Conservation (phyloP, 2,113 vertebrate species). For the Seriola quinqueradiata region DNA sequence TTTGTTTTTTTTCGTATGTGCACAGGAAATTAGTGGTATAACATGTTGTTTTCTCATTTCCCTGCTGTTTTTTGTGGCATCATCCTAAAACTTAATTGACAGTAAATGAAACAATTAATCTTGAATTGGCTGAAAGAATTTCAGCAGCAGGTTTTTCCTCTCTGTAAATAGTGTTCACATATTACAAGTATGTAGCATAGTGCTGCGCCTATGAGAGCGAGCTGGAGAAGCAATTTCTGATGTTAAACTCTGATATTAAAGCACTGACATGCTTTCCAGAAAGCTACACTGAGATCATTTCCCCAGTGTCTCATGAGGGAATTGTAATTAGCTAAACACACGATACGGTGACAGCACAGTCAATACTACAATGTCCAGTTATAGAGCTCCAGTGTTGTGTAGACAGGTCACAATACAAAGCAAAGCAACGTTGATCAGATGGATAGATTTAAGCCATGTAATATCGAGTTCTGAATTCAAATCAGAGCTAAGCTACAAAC, state of each 20-base stretch:
- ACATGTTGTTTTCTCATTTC: background rate
- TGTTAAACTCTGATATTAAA: conserved; percentile 28
- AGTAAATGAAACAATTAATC: conserved; percentile 7
- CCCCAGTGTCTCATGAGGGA: conserved; percentile 30
- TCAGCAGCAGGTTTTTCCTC: background rate
- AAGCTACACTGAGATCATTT: conserved; percentile 43
- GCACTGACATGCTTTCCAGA: conserved; percentile 43
- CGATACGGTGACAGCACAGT: conserved; percentile 37
- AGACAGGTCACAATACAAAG: conserved; percentile 3
- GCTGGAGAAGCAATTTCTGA: conserved; percentile 27
- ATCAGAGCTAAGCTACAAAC: background rate
- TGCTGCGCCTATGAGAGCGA: conserved; percentile 1
- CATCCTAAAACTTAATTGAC: background rate
- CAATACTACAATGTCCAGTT: conserved; percentile 42
- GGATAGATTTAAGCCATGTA: conserved; percentile 11
- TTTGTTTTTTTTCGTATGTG: background rate
- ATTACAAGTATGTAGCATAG: background rate
- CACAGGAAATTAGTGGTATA: background rate
- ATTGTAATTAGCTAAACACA: conserved; percentile 40
- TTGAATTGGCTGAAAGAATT: conserved; percentile 13
- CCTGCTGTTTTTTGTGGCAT: background rate
- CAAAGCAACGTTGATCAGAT: conserved; percentile 12
- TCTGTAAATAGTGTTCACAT: conserved; percentile 19
- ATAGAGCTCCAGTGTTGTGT: background rate
- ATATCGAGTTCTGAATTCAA: conserved; percentile 5